Conservation (phyloP, 2,113 vertebrate species). For the Microcebus griseorufus region DNA sequence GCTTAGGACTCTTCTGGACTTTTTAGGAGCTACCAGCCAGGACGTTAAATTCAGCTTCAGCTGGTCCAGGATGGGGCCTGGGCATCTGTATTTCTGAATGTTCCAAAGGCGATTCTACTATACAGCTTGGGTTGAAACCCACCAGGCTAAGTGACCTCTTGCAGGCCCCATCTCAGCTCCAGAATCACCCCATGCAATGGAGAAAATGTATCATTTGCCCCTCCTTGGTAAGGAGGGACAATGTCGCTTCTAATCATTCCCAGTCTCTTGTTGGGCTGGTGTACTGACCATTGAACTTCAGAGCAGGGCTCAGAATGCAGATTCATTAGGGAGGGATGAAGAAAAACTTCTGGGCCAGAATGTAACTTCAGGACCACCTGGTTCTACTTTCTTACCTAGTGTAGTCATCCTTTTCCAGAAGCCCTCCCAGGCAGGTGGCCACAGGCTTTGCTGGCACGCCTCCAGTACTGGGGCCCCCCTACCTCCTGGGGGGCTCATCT, state of each 20-base stretch:
- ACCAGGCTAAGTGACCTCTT: not conserved
- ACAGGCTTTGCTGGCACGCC: not conserved
- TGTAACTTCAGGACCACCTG: not conserved
- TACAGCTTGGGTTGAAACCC: not conserved
- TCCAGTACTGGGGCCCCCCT: not conserved
- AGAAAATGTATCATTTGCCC: not conserved
- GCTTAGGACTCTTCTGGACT: not conserved
- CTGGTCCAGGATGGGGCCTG: not conserved
- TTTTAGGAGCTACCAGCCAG: not conserved
- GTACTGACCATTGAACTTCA: not conserved
- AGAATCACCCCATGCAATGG: not conserved
- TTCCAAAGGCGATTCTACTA: not conserved
- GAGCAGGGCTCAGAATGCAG: not conserved
- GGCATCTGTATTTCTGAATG: not conserved
- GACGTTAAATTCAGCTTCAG: not conserved
- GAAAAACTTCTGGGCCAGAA: not conserved
- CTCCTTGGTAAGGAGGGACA: not conserved
- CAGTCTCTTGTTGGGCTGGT: not conserved
- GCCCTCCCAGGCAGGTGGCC: not conserved
- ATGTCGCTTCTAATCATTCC: not conserved
- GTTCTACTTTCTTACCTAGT: not conserved
- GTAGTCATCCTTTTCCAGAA: not conserved
- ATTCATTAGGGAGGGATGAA: not conserved
- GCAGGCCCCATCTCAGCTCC: not conserved
- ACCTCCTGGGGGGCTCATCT: not conserved